Evolutionary conservation across 2,888 invertebrate genomes (phyloP), one percentile per base, ranked within the genome.

Genomic region (Peribatodes rhomboidaria): DNA sequence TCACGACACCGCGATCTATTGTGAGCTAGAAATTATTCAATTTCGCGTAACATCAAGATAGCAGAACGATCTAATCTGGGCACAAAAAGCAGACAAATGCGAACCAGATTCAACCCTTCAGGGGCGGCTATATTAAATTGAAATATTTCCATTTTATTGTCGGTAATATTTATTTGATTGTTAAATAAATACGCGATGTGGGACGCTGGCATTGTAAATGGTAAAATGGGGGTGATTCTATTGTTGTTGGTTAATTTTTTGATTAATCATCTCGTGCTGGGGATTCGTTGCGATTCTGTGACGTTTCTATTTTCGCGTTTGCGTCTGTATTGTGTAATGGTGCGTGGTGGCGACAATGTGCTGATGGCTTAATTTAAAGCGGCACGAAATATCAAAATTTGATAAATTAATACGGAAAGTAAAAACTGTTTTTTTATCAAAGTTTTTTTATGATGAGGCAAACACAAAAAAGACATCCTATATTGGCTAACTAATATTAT

Each of bases 131-230:
- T 88, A 87, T 89, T 88, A 90, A 92, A 92, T 90, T 92, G 93
- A 93, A 92, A 93, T 93, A 93, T 92, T 92, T 89, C 82, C 86
- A 88, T 92, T 93, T 92, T 91, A 93, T 91, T 89, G 86, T 90
- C 80, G 86, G 89, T 92, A 91, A 93, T 93, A 93, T 92, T 93
- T 92, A 92, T 93, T 92, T 92, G 92, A 93, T 93, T 92, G 92
- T 92, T 87, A 89, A 92, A 92, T 92, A 92, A 92, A 92, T 89
- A 91, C 82, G 84, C 82, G 81, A 88, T 91, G 92, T 92, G 92
- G 92, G 92, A 88, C 86, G 89, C 86, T 84, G 84, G 82, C 81
- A 89, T 92, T 92, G 91, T 91, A 78, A 73, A 81, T 80, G 83
- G 82, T 85, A 86, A 90, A 91, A 88, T 84, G 89, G 86, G 89